Base-by-base conservation (phyloP, 2,888 invertebrate species). In the Actias luna region DNA sequence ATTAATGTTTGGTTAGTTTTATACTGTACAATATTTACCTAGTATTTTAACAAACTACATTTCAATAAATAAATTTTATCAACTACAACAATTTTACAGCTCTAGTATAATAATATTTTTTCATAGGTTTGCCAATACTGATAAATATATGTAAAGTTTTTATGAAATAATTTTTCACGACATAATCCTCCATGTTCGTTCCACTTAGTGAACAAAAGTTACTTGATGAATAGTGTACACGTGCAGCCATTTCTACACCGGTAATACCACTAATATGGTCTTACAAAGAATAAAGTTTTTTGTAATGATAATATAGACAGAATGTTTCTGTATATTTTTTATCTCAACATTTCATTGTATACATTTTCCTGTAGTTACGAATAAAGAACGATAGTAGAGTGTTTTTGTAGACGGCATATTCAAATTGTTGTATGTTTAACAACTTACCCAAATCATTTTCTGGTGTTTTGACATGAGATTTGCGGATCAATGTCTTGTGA, bases 401-500 rank as follows among this genome's bases (percentile, higher is more conserved):
- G 27, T 14, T n/a, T 7, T 33, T 5, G 33, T 33, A 8, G 8
- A 8, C 8, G 33, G 8, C 33, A 7, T 33, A 33, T 33, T 33
- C 8, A 7, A 8, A 33, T 7, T 7, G 5, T 50, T 46, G 10
- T 10, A 46, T 1, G 1, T 46, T 25, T 8, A 36, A 16, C 0
- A n/a, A 69, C 79, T 72, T 70, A 88, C 88, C 92, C 87, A 84
- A 80, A 84, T 94, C 90, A 68, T 84, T 77, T 64, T 84, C 82
- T n/a, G 85, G 82, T 57, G 93, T 70, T 79, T 94, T 94, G 4
- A 93, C 75, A 79, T 95, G 95, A 33, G 93, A 94, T 73, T 95
- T 92, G 71, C 94, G 93, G 0, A 95, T 85, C n/a, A 97, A 88
- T 71, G 96, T 96, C 73, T 94, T 95, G 79, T 97, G 97, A 0